These are phyloP conservation scores for Plagodis pulveraria DNA, from an alignment of 2,888 invertebrate species.

Conservation along the genomic window DNA sequence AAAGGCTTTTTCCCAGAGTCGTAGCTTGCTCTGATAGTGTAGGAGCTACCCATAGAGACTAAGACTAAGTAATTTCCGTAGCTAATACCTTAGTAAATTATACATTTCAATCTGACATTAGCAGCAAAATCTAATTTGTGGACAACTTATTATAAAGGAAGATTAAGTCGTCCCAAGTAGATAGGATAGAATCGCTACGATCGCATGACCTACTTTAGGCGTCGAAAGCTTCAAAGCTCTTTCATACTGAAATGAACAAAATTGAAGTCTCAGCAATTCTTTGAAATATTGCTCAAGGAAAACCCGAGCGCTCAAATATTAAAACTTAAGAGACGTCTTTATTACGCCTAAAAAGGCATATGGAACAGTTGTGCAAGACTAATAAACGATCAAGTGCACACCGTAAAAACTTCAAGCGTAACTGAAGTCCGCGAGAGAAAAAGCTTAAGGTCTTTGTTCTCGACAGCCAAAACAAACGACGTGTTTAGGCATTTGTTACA, in stretches of 20 bases:
- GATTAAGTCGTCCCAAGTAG: slow-evolving; percentile 22
- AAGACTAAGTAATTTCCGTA: not conserved
- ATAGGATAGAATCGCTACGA: slow-evolving; percentile 15
- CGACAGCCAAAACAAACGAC: slow-evolving; percentile 77
- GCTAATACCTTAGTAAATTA: slow-evolving; percentile 3
- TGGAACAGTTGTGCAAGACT: slow-evolving; percentile 54
- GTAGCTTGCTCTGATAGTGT: too few relatives aligned
- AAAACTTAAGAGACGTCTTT: slow-evolving; percentile 43
- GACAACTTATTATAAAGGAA: slow-evolving; percentile 19
- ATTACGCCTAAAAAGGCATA: slow-evolving; percentile 46
- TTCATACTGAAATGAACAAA: slow-evolving; percentile 28
- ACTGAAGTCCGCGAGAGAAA: slow-evolving; percentile 60
- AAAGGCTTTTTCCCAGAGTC: slow-evolving; percentile 8
- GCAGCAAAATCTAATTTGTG: slow-evolving; percentile 24
- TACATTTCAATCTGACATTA: slow-evolving; percentile 7
- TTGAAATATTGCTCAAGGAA: slow-evolving; percentile 20
- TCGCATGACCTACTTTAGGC: slow-evolving; percentile 20
- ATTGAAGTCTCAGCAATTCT: slow-evolving; percentile 18
- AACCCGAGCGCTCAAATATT: slow-evolving; percentile 24
- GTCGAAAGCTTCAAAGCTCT: slow-evolving; percentile 20
- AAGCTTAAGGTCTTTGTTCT: slow-evolving; percentile 75
- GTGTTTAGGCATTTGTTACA: slow-evolving; percentile 74
- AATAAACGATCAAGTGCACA: slow-evolving; percentile 56
- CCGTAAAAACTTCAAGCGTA: slow-evolving; percentile 70
- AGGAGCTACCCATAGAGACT: not conserved